phyloP scores from a whole-genome alignment of 2,113 vertebrate genomes.

The Perca flavescens region DNA sequence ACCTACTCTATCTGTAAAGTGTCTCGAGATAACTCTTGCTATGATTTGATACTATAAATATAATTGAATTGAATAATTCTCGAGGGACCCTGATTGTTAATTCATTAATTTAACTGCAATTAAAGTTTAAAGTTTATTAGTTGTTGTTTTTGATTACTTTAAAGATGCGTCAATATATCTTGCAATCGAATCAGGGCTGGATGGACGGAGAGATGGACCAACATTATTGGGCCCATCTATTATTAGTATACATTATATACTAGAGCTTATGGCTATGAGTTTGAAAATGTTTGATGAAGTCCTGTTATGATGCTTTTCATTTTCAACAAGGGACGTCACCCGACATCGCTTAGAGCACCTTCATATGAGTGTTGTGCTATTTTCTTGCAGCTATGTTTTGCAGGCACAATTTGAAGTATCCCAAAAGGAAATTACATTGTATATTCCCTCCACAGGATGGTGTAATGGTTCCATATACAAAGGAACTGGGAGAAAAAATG shows the following conservation, averaged over 20 bases:
- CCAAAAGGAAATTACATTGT: neutral
- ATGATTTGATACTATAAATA: too few relatives aligned
- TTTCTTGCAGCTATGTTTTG: neutral
- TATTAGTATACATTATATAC: neutral
- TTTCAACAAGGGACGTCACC: neutral
- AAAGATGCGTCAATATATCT: neutral
- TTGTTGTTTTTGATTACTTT: neutral
- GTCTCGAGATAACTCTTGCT: too few relatives aligned
- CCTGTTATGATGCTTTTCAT: neutral
- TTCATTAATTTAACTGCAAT: neutral
- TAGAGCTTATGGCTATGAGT: neutral
- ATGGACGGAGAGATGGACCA: neutral
- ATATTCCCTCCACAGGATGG: constrained; percentile 83
- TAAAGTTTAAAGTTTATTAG: too few relatives aligned
- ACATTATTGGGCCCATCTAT: neutral
- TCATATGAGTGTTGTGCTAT: neutral
- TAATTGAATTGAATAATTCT: neutral
- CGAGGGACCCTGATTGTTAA: neutral
- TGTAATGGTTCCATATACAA: constrained; percentile 83
- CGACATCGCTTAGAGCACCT: too few relatives aligned
- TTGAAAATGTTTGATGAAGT: constrained; percentile 7
- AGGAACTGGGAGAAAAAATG: constrained; percentile 71
- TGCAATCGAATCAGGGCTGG: neutral
- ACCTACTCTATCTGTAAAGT: too few relatives aligned
- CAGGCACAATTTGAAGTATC: neutral